Evolutionary conservation across 2,113 vertebrate species (phyloP), one percentile per base, ranked within the genome.

Genomic region (Ellobius talpinus): DNA sequence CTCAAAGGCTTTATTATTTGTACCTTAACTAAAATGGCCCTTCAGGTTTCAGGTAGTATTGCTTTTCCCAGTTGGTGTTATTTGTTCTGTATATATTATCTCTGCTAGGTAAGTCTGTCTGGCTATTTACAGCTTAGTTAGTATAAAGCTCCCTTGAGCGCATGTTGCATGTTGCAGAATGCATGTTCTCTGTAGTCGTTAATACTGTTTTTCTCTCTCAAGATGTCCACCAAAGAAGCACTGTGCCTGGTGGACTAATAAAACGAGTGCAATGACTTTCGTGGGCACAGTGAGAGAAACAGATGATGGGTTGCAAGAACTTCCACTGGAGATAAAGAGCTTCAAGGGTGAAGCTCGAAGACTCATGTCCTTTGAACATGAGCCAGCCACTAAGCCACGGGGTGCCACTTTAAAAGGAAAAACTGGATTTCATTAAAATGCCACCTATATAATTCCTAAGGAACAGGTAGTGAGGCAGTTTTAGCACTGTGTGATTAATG

Each of bases 91-190:
- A 39, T 0, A 10, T 9, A 68, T 31, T 92, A 45, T 89, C 76
- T 36, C 33, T 78, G 17, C 1, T 0, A 72, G 9, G 9, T 58
- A 4, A 26, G 36, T 84, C 33, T 76, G 19, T 29, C 45, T 91
- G 55, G n/a, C 52, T 94, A 77, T 79, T 90, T 79, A 65, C 21
- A 70, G 29, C 5, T 84, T 85, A n/a, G 16, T 82, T 96, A 52
- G 10, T 55, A 47, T 24, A 36, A 39, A 63, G 21, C 55, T 68
- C 68, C 11, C 0, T 65, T 23, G n/a, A 84, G 68, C 31, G 8
- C 29, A 47, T 61, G 12, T 8, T 76, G 8, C 29, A 47, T 61
- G 12, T 8, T 76, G 3, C 33, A 89, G 52, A 78, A 90, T 90
- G 65, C 19, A 36, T 2, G 2, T 81, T 47, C 7, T 87, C 5